These are phyloP conservation scores for Pelobates cultripes DNA, from an alignment of 2,797 vertebrate genomes.

Conservation along the genomic window DNA sequence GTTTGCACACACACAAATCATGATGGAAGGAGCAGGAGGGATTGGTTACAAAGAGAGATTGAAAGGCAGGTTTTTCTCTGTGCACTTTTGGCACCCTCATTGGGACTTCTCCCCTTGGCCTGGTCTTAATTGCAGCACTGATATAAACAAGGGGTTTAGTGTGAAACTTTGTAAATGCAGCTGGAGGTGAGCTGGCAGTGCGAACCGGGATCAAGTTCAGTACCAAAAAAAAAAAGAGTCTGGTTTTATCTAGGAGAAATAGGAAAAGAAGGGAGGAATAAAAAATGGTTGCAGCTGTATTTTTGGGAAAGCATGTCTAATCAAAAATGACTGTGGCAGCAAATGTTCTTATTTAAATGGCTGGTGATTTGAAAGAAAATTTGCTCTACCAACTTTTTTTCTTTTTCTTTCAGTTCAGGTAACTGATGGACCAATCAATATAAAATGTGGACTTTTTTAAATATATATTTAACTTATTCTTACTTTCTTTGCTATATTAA, in stretches of 20 bases:
- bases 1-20: constrained; percentile 42
- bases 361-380: no score
- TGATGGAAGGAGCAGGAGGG: constrained; percentile 47
- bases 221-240: constrained; percentile 49
- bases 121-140: constrained; percentile 83
- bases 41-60: constrained; percentile 56
- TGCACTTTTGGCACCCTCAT: constrained; percentile 89
- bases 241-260: constrained; percentile 63
- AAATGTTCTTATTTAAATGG: no score
- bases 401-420: no score
- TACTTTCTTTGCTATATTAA: no score
- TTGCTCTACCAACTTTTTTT: no score
- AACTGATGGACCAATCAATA: no score
- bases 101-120: constrained; percentile 88
- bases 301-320: no score
- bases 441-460: no score
- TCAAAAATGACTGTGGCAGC: no score
- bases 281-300: no score
- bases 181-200: constrained; percentile 82
- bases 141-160: constrained; percentile 93
- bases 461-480: no score
- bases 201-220: constrained; percentile 69
- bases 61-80: constrained; percentile 78
- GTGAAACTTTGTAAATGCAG: constrained; percentile 84
- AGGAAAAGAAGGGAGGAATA: background rate